Evolutionary conservation across 2,797 vertebrate species (phyloP).

Genomic region (Chloroceryle amazona): DNA sequence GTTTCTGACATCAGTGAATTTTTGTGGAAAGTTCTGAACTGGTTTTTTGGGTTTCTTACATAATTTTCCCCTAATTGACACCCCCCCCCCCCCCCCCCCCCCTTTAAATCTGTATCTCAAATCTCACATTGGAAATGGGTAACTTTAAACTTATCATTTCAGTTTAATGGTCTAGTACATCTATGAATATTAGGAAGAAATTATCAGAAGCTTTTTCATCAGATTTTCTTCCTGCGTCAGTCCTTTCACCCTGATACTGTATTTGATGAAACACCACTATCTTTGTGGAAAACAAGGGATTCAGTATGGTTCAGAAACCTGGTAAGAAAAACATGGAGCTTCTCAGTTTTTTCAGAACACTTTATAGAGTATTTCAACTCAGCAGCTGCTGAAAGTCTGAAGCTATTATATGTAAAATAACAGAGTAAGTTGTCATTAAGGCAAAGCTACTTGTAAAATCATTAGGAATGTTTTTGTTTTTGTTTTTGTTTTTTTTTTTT

Average conservation of each 20-base stretch:
- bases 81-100: no score
- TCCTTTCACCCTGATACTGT: neutral
- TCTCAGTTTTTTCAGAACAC: neutral
- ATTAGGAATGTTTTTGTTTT: fast-evolving
- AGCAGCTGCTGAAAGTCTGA: neutral
- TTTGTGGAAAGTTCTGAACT: neutral
- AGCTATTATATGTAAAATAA: neutral
- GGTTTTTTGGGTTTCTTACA: neutral
- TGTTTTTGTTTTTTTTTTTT: no score
- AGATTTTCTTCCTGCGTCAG: neutral
- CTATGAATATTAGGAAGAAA: no score
- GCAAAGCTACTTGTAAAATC: neutral
- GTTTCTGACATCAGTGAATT: neutral
- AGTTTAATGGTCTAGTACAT: neutral
- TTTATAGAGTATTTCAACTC: neutral
- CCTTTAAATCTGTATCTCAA: neutral
- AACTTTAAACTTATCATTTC: neutral
- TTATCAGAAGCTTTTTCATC: neutral
- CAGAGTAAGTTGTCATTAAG: neutral
- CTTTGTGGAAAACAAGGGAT: neutral
- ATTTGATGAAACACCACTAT: neutral
- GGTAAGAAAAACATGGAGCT: neutral
- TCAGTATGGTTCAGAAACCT: neutral
- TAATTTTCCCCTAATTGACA: neutral
- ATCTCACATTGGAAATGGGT: neutral